Evolutionary conservation across 2,113 vertebrate genomes (phyloP).

Genomic region (Esox niger): DNA sequence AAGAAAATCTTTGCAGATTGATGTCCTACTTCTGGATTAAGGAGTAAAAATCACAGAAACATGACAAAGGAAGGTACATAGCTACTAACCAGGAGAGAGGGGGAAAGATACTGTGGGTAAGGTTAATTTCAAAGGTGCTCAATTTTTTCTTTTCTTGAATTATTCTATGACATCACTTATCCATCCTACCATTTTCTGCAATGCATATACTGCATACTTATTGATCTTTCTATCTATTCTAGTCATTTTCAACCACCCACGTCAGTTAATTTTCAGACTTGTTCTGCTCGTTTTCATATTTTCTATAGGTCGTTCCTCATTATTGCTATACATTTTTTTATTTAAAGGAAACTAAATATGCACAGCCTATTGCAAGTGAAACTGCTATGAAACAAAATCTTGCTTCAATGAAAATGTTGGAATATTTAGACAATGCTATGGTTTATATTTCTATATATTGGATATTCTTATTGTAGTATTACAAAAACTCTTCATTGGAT

Average conservation of each 20-base stretch:
- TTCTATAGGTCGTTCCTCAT: conserved; percentile 43
- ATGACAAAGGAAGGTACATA: conserved; percentile 45
- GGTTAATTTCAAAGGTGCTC: conserved; percentile 74
- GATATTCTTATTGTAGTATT: conserved; percentile 58
- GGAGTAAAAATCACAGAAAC: conserved; percentile 37
- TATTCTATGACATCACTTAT: conserved; percentile 22
- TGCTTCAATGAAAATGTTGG: conserved; percentile 51
- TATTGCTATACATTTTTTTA: conserved; percentile 54
- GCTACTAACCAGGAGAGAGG: conserved; percentile 47
- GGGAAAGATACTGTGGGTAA: conserved; percentile 54
- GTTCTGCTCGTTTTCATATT: conserved; percentile 10
- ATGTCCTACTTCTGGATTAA: conserved; percentile 45
- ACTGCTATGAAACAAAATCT: conserved; percentile 51
- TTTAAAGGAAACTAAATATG: conserved; percentile 71
- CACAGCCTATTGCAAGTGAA: conserved; percentile 63
- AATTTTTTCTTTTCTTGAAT: conserved; percentile 44
- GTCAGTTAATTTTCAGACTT: conserved; percentile 28
- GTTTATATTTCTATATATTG: conserved; percentile 68
- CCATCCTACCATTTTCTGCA: neutral
- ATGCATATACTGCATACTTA: conserved; percentile 6
- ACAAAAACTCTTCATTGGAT: conserved; percentile 56
- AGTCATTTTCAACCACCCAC: conserved; percentile 43
- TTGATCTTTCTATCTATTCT: conserved; percentile 33
- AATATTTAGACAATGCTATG: conserved; percentile 58
- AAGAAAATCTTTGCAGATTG: conserved; percentile 67